phyloP scores from a whole-genome alignment of 2,113 vertebrate species.

The Hippocampus mohnikei region DNA sequence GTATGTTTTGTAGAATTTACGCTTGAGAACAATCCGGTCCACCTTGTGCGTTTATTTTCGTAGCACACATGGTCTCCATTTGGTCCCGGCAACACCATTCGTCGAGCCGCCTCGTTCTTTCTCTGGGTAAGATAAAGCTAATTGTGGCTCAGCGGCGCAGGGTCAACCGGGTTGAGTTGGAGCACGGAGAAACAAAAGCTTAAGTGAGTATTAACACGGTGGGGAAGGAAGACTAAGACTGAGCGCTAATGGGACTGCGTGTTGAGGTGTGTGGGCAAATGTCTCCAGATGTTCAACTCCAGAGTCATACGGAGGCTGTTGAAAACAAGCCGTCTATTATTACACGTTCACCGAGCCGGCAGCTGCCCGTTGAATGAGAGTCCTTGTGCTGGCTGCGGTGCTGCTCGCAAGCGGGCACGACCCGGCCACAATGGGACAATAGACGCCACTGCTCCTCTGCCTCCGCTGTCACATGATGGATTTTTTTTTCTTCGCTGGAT shows the following conservation, averaged over 20 bases:
- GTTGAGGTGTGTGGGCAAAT: conserved; percentile 1
- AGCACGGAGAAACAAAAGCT: background rate
- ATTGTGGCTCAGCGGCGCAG: background rate
- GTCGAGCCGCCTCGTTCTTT: background rate
- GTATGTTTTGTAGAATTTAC: background rate
- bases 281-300: conserved; percentile 2
- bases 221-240: background rate
- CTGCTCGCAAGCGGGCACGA: background rate
- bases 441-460: background rate
- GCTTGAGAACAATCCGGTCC: background rate
- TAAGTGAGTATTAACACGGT: background rate
- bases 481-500: background rate
- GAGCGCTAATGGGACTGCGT: background rate
- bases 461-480: background rate
- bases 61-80: conserved; percentile 1
- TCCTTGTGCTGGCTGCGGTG: background rate
- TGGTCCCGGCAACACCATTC: background rate
- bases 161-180: background rate
- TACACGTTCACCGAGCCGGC: background rate
- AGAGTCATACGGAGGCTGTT: background rate
- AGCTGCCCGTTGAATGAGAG: background rate
- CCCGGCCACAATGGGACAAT: background rate
- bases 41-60: background rate
- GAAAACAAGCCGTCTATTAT: background rate
- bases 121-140: background rate